phyloP scores from a whole-genome alignment of 2,888 invertebrate species.

The Melinaea menophilus region DNA sequence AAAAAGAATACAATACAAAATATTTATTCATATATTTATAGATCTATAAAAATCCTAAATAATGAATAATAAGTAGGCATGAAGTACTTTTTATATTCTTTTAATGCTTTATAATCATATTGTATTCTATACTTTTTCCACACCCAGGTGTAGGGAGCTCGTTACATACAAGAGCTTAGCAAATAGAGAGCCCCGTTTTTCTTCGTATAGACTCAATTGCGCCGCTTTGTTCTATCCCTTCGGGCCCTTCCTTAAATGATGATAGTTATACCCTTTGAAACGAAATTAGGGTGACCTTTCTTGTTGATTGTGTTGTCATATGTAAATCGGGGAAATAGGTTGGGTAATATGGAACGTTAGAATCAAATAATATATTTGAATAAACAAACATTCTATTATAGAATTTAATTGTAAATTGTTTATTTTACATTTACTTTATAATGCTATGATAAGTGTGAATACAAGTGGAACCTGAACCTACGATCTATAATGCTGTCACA shows the following conservation, averaged over 20 bases:
- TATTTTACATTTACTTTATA: too few species aligned
- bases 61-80: too few species aligned
- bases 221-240: constrained; percentile 50
- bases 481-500: too few species aligned
- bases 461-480: too few species aligned
- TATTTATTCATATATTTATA: too few species aligned
- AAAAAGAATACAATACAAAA: too few species aligned
- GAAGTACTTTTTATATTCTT: too few species aligned
- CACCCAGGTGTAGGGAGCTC: constrained; percentile 45
- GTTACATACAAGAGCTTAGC: constrained; percentile 53
- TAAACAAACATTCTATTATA: too few species aligned
- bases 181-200: constrained; percentile 55
- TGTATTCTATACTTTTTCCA: constrained; percentile 29
- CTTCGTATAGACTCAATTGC: constrained; percentile 55
- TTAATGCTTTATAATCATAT: neutral
- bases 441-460: too few species aligned
- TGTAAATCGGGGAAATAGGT: constrained; percentile 5
- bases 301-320: constrained; percentile 14
- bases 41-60: too few species aligned
- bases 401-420: too few species aligned
- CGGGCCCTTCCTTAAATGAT: constrained; percentile 31
- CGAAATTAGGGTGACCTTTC: constrained; percentile 29
- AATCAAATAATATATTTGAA: neutral
- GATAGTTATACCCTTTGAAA: constrained; percentile 31
- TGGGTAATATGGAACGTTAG: neutral